phyloP scores from a whole-genome alignment of 2,797 vertebrate genomes.

The Sebastes cheni region DNA sequence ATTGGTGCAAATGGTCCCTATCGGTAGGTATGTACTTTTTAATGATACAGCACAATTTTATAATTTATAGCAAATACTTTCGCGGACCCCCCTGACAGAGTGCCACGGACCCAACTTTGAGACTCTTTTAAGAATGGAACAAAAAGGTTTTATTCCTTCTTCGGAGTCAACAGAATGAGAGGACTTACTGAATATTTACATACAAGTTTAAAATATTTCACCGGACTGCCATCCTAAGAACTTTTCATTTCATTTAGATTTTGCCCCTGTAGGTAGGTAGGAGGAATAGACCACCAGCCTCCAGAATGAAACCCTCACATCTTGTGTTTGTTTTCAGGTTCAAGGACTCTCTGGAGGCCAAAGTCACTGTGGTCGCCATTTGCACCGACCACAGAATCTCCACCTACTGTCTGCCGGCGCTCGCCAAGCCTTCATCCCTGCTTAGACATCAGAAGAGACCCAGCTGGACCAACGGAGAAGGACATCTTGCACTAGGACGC shows the following conservation, averaged over 20 bases:
- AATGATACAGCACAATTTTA: too few species aligned
- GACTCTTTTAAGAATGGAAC: background rate
- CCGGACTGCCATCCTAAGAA: background rate
- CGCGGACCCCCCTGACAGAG: too few species aligned
- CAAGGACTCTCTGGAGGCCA: conserved; percentile 76
- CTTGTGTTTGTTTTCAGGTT: conserved; percentile 79
- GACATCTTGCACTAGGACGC: conserved; percentile 29
- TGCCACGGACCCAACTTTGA: too few species aligned
- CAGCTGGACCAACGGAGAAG: background rate
- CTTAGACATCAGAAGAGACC: conserved; percentile 32
- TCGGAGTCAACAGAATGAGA: background rate
- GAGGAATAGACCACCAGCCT: background rate
- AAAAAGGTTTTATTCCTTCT: background rate
- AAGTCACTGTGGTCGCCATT: conserved; percentile 85
- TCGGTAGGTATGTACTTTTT: too few species aligned
- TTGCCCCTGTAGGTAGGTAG: background rate
- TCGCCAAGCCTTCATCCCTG: conserved; percentile 60
- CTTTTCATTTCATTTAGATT: background rate
- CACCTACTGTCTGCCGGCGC: conserved; percentile 83
- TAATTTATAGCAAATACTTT: too few species aligned
- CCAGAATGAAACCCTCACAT: background rate
- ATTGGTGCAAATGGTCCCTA: too few species aligned
- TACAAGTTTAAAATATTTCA: background rate
- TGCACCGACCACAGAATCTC: conserved; percentile 83
- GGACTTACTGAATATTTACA: background rate